A percentile compares a stretch with the other conserved stretches of the same genome.
These are phyloP conservation scores for Chymomyza amoena DNA, from an alignment of 2,888 invertebrate species.

Conservation along the genomic window DNA sequence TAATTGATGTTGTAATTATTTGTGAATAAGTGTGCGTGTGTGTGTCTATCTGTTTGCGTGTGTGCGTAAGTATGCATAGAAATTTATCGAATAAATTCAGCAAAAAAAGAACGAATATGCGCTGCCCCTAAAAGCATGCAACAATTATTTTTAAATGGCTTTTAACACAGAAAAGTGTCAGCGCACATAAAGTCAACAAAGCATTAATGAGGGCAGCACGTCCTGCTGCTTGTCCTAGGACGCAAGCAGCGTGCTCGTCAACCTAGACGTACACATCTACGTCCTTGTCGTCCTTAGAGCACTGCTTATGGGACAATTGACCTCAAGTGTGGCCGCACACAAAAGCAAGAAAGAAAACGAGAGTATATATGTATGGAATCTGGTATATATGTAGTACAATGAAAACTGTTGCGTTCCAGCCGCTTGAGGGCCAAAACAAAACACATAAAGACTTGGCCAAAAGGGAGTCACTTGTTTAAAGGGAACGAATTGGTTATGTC, in stretches of 20 bases:
- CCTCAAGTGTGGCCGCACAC: constrained; percentile 26
- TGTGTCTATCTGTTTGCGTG: not conserved
- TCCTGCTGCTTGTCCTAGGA: not conserved
- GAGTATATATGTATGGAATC: constrained; percentile 23
- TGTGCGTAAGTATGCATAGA: not conserved
- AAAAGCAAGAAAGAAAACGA: not conserved
- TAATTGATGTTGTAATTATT: not conserved
- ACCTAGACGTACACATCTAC: not conserved
- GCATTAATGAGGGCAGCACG: not conserved
- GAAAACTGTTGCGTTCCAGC: not conserved
- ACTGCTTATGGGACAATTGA: constrained; percentile 48
- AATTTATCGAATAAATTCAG: not conserved
- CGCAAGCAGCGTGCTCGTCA: no score
- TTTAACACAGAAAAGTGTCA: constrained; percentile 10
- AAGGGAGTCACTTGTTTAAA: no score
- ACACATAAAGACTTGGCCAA: not conserved
- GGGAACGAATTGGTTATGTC: not conserved
- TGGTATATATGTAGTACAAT: not conserved
- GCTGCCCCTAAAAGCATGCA: constrained; percentile 6
- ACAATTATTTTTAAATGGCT: not conserved
- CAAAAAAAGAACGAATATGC: not conserved
- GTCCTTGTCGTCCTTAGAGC: not conserved
- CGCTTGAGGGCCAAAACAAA: not conserved
- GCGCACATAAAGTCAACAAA: constrained; percentile 24
- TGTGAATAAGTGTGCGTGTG: not conserved